Conservation (phyloP, 2,113 vertebrate genomes). For the Notarius quadriscutis region DNA sequence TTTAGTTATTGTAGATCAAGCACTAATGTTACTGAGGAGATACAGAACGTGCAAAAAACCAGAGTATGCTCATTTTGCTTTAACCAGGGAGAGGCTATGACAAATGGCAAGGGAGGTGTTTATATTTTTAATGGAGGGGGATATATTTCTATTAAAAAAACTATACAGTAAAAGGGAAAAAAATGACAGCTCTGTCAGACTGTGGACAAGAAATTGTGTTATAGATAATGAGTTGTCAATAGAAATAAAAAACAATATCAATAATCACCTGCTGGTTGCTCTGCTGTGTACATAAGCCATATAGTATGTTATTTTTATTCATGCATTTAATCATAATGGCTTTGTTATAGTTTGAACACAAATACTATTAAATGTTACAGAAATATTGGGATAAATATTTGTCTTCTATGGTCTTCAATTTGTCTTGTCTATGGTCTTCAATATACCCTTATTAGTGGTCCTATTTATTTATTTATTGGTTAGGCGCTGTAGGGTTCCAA, state of each 20-base stretch:
- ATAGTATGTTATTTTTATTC: background rate
- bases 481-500: background rate
- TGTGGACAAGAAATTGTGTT: background rate
- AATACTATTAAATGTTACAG: background rate
- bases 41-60: background rate
- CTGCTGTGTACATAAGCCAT: background rate
- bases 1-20: background rate
- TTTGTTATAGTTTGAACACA: background rate
- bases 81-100: background rate
- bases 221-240: background rate
- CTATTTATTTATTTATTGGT: background rate
- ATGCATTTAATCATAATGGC: background rate
- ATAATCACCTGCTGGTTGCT: background rate
- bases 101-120: background rate
- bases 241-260: background rate
- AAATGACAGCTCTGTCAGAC: background rate
- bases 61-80: background rate
- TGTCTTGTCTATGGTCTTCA: background rate
- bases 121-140: background rate
- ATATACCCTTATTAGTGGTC: background rate
- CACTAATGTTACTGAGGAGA: background rate
- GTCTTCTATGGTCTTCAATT: background rate
- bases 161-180: background rate
- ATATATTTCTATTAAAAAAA: background rate
- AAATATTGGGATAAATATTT: background rate